These are phyloP conservation scores for Drosophila prostipennis DNA, from an alignment of 2,888 invertebrate genomes.

Conservation along the genomic window DNA sequence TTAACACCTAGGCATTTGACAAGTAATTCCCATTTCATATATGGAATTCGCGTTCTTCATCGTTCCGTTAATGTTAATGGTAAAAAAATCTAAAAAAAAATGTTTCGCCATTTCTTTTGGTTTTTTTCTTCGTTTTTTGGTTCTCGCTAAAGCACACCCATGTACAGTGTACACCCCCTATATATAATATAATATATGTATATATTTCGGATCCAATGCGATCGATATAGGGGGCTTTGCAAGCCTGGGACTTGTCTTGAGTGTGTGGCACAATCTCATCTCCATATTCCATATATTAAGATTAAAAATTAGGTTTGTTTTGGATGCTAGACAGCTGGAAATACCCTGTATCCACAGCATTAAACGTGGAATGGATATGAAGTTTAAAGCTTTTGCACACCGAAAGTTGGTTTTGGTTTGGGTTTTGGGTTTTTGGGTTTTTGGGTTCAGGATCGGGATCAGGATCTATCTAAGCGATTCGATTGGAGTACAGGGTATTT, in stretches of 20 bases:
- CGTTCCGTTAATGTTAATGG: conserved; percentile 56
- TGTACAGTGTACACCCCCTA: not conserved
- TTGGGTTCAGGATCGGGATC: not conserved
- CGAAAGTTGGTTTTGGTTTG: conserved; percentile 15
- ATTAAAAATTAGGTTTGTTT: conserved; percentile 26
- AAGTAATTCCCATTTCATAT: conserved; percentile 11
- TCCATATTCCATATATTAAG: conserved; percentile 1
- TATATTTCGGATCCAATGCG: not conserved
- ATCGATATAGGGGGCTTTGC: not conserved
- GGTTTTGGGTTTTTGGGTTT: no score
- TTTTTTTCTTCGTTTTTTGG: not conserved
- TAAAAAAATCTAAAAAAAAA: conserved; percentile 72
- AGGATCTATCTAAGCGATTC: conserved; percentile 25
- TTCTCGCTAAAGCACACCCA: conserved; percentile 42
- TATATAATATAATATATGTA: not conserved
- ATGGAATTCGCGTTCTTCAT: not conserved
- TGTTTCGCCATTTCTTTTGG: conserved; percentile 11
- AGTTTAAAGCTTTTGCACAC: conserved; percentile 37
- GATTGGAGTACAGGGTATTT: conserved; percentile 45
- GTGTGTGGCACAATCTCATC: conserved; percentile 18
- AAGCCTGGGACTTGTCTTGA: conserved; percentile 29
- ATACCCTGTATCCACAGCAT: conserved; percentile 37
- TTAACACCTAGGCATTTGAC: conserved; percentile 57
- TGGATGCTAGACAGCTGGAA: conserved; percentile 31
- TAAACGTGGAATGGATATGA: conserved; percentile 31